Evolutionary conservation across 2,888 invertebrate species (phyloP).

Genomic region (Penaeus monodon): DNA sequence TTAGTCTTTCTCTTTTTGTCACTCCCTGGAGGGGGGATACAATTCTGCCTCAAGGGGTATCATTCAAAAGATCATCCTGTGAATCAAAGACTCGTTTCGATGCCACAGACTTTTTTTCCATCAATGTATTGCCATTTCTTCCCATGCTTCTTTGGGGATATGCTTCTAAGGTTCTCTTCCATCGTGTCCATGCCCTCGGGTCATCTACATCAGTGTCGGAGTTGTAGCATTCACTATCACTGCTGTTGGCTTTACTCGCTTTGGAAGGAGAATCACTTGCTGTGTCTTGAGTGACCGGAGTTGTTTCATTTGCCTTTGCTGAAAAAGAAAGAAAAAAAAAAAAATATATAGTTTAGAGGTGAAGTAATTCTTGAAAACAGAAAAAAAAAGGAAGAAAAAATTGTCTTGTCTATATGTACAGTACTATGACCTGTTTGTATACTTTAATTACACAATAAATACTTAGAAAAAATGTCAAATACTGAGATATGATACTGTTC

Average conservation of each 20-base stretch:
- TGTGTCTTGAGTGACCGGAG: no score
- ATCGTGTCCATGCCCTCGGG: conserved; percentile 38
- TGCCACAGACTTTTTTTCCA: neutral
- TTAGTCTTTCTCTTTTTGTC: neutral
- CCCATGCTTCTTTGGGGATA: conserved; percentile 9
- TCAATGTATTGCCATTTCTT: neutral
- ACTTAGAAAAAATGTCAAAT: no score
- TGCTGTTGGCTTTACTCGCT: neutral
- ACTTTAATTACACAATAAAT: no score
- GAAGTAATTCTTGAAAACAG: no score
- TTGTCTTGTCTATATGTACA: no score
- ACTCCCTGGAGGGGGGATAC: neutral
- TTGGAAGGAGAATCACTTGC: neutral
- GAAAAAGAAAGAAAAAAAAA: no score
- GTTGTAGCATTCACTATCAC: conserved; percentile 44
- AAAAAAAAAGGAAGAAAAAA: no score
- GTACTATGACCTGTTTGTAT: no score
- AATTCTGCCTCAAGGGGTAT: conserved; percentile 37
- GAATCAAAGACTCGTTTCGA: neutral
- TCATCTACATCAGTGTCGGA: conserved; percentile 55
- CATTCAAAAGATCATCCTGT: conserved; percentile 30
- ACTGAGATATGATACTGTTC: no score
- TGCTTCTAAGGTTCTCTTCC: conserved; percentile 11
- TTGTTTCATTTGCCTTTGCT: no score
- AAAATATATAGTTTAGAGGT: no score